These are phyloP conservation scores for Axis porcinus DNA, from an alignment of 2,113 vertebrate genomes.

Conservation along the genomic window DNA sequence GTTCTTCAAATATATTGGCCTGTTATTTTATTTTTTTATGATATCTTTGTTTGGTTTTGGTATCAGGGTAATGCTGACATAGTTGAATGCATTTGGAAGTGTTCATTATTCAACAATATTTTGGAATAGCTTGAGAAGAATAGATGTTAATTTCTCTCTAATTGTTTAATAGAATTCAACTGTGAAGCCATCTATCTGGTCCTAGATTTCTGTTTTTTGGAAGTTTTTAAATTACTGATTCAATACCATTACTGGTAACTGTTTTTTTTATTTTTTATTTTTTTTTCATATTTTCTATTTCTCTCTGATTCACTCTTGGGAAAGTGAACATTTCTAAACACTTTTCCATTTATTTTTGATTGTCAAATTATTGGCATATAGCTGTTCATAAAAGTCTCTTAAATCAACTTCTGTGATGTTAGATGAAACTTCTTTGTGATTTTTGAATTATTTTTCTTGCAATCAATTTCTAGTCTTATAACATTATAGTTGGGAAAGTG, in stretches of 20 bases:
- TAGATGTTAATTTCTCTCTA: not conserved
- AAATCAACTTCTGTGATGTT: not conserved
- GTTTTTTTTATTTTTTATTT: not conserved
- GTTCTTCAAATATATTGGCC: not conserved
- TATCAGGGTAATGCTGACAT: not conserved
- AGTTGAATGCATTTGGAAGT: not conserved
- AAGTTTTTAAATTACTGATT: not conserved
- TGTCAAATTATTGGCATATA: not conserved
- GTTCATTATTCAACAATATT: not conserved
- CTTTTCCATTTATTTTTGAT: not conserved
- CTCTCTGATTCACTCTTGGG: not conserved
- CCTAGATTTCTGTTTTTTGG: not conserved
- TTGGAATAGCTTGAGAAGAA: not conserved
- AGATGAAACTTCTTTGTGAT: not conserved
- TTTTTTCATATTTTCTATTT: not conserved
- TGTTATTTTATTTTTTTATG: not conserved
- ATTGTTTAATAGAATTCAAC: not conserved
- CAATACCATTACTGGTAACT: not conserved
- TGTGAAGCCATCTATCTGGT: not conserved
- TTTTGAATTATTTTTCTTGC: not conserved
- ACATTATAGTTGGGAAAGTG: not conserved
- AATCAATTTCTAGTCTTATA: not conserved
- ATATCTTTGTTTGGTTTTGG: not conserved
- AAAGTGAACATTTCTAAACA: not conserved
- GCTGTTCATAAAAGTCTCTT: not conserved